Percentiles rank a stretch among this genome's conserved stretches.
Conservation (phyloP, 2,888 invertebrate genomes). For the Drosophila falleni region DNA sequence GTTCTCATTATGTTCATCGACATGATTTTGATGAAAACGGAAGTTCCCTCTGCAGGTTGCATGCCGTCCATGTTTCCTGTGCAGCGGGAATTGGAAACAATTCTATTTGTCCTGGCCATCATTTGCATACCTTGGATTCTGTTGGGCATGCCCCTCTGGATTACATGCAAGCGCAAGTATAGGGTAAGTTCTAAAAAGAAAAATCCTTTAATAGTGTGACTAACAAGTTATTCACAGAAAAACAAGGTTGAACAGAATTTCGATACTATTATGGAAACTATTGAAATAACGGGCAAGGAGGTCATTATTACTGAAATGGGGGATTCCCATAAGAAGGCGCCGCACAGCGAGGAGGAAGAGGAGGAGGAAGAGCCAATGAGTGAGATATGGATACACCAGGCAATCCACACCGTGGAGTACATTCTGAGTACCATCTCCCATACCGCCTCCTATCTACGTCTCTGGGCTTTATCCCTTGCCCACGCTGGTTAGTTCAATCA, state of each 20-base stretch:
- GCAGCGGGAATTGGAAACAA: slow-evolving; percentile 90
- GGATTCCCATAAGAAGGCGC: slow-evolving; percentile 85
- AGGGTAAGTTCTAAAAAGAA: slow-evolving; percentile 34
- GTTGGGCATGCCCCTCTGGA: slow-evolving; percentile 93
- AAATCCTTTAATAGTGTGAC: not conserved
- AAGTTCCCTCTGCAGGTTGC: slow-evolving; percentile 85
- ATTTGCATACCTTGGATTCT: slow-evolving; percentile 97
- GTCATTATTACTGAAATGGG: slow-evolving; percentile 62
- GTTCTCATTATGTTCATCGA: slow-evolving; percentile 91
- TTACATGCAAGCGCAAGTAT: slow-evolving; percentile 86
- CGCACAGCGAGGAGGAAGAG: slow-evolving; percentile 83
- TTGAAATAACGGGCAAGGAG: slow-evolving; percentile 74
- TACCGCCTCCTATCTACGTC: slow-evolving; percentile 97
- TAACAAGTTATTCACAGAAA: slow-evolving; percentile 16
- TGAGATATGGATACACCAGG: slow-evolving; percentile 96
- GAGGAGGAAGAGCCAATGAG: slow-evolving; percentile 89
- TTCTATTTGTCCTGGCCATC: slow-evolving; percentile 91
- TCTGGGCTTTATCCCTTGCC: slow-evolving; percentile 98
- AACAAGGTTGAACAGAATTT: slow-evolving; percentile 30
- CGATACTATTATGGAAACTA: slow-evolving; percentile 67
- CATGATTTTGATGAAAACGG: slow-evolving; percentile 90
- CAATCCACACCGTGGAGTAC: slow-evolving; percentile 98
- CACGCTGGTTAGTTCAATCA: slow-evolving; percentile 95
- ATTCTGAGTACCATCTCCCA: slow-evolving; percentile 98
- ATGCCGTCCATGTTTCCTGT: slow-evolving; percentile 89